Evolutionary conservation across 2,113 vertebrate genomes (phyloP).

Genomic region (Conger conger): DNA sequence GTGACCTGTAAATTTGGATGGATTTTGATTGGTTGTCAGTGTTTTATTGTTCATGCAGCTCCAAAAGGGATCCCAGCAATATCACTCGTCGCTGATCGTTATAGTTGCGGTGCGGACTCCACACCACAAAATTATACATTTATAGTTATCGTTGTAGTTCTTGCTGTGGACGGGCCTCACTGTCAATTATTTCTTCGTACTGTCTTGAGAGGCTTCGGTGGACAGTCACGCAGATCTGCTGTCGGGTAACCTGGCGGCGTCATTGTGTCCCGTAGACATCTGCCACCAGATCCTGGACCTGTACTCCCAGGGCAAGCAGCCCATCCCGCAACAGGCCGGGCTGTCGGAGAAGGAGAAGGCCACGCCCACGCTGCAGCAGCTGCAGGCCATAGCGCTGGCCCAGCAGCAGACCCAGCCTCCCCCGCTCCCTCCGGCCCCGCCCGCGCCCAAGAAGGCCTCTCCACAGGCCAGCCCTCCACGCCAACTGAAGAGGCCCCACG

Average conservation of each 20-base stretch:
- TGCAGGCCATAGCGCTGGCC: constrained; percentile 50
- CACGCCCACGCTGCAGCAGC: constrained; percentile 42
- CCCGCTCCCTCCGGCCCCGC: constrained; percentile 66
- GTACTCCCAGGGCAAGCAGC: constrained; percentile 96
- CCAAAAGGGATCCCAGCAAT: too few relatives aligned
- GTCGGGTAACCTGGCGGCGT: not conserved
- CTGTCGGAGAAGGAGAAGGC: constrained; percentile 74
- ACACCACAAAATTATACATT: too few relatives aligned
- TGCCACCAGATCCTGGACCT: constrained; percentile 98
- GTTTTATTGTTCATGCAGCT: too few relatives aligned
- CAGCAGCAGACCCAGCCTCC: not conserved
- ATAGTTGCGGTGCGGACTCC: too few relatives aligned
- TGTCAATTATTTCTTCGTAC: too few relatives aligned
- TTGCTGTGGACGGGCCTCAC: too few relatives aligned
- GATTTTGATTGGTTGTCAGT: too few relatives aligned
- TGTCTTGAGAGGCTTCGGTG: too few relatives aligned
- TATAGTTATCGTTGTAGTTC: too few relatives aligned
- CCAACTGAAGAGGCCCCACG: constrained; percentile 83
- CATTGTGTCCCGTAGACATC: constrained; percentile 75
- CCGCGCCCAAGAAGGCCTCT: constrained; percentile 83
- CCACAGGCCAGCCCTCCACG: constrained; percentile 90
- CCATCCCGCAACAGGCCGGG: constrained; percentile 89
- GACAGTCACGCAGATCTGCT: not conserved
- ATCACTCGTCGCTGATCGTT: too few relatives aligned
- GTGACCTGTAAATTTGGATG: too few relatives aligned